These are phyloP conservation scores for Zapus hudsonius DNA, from an alignment of 2,113 vertebrate genomes.

Conservation along the genomic window DNA sequence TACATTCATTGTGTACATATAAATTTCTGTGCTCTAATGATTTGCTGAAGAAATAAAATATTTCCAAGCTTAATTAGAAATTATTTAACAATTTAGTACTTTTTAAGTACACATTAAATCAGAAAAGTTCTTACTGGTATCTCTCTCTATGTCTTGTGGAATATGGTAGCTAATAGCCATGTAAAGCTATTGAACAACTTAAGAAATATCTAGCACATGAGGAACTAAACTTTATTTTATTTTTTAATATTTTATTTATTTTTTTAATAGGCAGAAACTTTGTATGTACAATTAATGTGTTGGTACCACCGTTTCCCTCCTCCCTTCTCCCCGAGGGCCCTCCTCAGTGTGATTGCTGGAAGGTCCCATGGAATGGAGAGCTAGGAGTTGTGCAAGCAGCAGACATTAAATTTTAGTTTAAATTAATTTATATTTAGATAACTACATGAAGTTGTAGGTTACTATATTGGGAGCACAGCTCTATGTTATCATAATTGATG, in stretches of 20 bases:
- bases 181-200: background rate
- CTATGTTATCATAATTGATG: background rate
- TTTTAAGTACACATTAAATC: background rate
- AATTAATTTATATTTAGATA: slow-evolving; percentile 16
- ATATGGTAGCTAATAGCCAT: background rate
- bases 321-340: too few relatives aligned
- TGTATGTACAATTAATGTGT: too few relatives aligned
- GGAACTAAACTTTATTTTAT: background rate
- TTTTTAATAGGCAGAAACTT: too few relatives aligned
- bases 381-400: too few relatives aligned
- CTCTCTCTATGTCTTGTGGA: background rate
- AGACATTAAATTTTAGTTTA: too few relatives aligned
- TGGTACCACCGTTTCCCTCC: too few relatives aligned
- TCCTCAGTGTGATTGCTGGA: too few relatives aligned
- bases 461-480: background rate
- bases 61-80: slow-evolving; percentile 29
- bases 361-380: too few relatives aligned
- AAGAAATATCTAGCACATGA: background rate
- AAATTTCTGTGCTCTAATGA: background rate
- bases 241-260: background rate
- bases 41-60: background rate
- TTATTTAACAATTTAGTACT: background rate
- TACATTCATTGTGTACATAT: background rate
- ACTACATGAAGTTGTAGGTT: background rate
- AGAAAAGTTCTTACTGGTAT: background rate